A percentile compares a stretch with the other conserved stretches of the same genome.
phyloP scores from a whole-genome alignment of 2,797 vertebrate species.

The Rhynchotus rufescens region DNA sequence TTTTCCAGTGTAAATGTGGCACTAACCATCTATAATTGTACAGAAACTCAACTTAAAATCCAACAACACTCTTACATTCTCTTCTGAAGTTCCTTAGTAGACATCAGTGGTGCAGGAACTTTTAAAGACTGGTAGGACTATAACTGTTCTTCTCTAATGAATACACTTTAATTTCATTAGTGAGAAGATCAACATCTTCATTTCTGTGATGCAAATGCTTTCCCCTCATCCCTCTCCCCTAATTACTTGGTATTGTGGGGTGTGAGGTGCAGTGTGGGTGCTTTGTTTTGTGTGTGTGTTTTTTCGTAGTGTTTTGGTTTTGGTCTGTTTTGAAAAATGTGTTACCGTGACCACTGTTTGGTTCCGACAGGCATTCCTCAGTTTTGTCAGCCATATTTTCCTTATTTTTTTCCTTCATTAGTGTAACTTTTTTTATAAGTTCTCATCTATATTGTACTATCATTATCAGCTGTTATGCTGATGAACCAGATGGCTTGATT shows the following conservation, averaged over 20 bases:
- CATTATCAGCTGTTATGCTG: neutral
- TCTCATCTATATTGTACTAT: neutral
- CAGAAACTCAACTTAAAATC: neutral
- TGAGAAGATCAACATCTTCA: neutral
- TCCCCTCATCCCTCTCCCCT: no score
- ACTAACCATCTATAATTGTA: neutral
- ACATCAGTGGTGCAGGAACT: rapidly evolving
- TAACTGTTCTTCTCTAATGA: neutral
- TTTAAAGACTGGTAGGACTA: neutral
- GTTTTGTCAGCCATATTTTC: neutral
- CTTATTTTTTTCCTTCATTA: neutral
- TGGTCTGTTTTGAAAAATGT: neutral
- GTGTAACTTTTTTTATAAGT: neutral
- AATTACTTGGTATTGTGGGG: neutral
- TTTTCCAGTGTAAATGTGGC: neutral
- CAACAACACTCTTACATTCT: neutral
- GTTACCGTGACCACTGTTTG: neutral
- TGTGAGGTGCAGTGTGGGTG: no score
- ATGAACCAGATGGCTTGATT: neutral
- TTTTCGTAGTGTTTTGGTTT: no score
- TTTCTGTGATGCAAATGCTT: neutral
- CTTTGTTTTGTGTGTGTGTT: no score
- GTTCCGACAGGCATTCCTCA: neutral
- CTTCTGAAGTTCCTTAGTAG: neutral
- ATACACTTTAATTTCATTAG: neutral